These are phyloP conservation scores for Typhlichthys eigenmanni DNA, from an alignment of 2,797 vertebrate genomes.

Conservation along the genomic window DNA sequence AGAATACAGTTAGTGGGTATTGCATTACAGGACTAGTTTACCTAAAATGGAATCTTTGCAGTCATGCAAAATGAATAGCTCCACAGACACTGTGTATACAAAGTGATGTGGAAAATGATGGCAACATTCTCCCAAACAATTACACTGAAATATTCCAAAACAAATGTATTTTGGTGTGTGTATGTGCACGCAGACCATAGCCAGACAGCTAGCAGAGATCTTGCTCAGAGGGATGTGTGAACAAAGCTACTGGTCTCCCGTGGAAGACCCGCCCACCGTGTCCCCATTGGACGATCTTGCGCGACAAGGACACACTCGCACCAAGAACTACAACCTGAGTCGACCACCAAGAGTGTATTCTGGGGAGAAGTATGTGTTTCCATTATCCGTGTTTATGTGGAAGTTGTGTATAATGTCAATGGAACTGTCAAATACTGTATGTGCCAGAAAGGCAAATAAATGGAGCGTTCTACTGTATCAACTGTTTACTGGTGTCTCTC, in stretches of 20 bases:
- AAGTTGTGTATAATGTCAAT: constrained; percentile 6
- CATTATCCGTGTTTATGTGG: not conserved
- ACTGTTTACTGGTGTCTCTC: not conserved
- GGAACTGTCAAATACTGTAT: not conserved
- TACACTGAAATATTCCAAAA: too few relatives aligned
- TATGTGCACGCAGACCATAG: constrained; percentile 85
- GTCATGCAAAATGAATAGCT: too few relatives aligned
- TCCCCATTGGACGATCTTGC: constrained; percentile 93
- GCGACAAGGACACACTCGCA: constrained; percentile 82
- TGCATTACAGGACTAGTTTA: not conserved
- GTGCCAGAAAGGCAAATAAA: not conserved
- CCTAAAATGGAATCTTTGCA: too few relatives aligned
- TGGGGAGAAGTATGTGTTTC: constrained; percentile 89
- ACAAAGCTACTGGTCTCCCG: constrained; percentile 98
- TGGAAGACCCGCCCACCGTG: constrained; percentile 92
- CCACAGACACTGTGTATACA: too few relatives aligned
- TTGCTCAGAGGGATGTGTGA: constrained; percentile 97
- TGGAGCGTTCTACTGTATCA: too few relatives aligned
- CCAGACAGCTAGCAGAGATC: constrained; percentile 97
- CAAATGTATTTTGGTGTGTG: constrained; percentile 21
- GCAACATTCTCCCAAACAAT: too few relatives aligned
- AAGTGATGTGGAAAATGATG: too few relatives aligned
- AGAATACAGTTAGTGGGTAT: not conserved
- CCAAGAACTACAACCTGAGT: constrained; percentile 86
- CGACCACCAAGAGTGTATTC: constrained; percentile 91